Conservation (phyloP, 2,113 vertebrate genomes). For the Laterallus jamaicensis region DNA sequence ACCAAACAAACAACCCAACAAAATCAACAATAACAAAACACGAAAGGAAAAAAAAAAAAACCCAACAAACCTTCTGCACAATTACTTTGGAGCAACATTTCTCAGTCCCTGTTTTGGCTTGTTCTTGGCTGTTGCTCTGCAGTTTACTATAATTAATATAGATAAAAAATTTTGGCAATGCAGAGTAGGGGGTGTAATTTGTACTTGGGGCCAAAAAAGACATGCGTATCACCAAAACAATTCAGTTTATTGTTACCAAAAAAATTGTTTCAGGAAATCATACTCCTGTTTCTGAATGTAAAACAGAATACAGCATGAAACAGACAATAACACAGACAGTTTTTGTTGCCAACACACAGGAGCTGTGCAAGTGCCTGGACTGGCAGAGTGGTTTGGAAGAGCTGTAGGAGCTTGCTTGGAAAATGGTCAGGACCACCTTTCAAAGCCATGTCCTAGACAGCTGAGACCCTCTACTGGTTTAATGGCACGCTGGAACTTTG, state of each 20-base stretch:
- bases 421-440: not conserved
- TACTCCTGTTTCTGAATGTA: not conserved
- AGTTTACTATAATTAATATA: conserved; percentile 16
- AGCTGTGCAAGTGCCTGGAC: not conserved
- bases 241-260: not conserved
- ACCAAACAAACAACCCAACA: too few relatives aligned
- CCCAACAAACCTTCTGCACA: not conserved
- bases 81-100: not conserved
- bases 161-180: not conserved
- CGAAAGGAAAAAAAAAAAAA: not conserved
- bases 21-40: too few relatives aligned
- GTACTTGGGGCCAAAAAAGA: not conserved
- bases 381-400: not conserved
- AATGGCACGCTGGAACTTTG: not conserved
- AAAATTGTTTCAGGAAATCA: conserved; percentile 39
- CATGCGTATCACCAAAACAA: not conserved
- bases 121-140: not conserved
- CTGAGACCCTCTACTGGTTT: not conserved
- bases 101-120: not conserved
- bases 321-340: not conserved
- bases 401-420: not conserved
- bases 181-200: not conserved
- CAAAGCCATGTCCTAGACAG: not conserved
- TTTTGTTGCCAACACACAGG: not conserved
- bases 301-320: not conserved